Evolutionary conservation across 2,113 vertebrate genomes (phyloP).

Genomic region (Dasyurus viverrinus): DNA sequence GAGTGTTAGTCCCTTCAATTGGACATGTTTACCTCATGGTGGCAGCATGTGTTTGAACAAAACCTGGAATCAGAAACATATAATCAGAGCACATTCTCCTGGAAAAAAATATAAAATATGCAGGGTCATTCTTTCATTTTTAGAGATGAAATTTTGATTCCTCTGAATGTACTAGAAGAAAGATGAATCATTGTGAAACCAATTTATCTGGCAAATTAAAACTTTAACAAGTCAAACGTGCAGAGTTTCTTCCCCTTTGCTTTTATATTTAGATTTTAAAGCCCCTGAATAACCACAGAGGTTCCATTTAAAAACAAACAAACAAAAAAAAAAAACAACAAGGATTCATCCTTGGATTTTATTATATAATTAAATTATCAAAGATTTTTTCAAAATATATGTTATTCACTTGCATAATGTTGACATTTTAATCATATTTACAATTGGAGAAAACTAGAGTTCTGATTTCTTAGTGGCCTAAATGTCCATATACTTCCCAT

Average conservation of each 20-base stretch:
- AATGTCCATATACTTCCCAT: neutral
- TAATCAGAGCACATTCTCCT: neutral
- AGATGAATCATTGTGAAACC: neutral
- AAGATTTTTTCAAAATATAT: neutral
- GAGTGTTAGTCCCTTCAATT: neutral
- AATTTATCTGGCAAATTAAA: constrained; percentile 2
- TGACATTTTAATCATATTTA: neutral
- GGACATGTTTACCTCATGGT: neutral
- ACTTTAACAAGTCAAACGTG: neutral
- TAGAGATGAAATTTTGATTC: constrained; percentile 20
- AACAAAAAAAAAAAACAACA: neutral
- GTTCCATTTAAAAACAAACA: neutral
- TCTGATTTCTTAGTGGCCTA: neutral
- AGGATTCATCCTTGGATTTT: neutral
- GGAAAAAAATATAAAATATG: constrained; percentile 23
- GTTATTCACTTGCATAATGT: neutral
- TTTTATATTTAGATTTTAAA: neutral
- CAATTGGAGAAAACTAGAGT: neutral
- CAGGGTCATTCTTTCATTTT: neutral
- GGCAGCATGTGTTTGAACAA: neutral
- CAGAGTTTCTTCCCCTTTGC: neutral
- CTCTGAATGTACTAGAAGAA: neutral
- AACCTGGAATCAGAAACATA: neutral
- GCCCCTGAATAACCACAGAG: neutral
- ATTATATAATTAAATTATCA: neutral